These are phyloP conservation scores for Globodera rostochiensis DNA, from an alignment of 1,140 invertebrate genomes.

Conservation along the genomic window DNA sequence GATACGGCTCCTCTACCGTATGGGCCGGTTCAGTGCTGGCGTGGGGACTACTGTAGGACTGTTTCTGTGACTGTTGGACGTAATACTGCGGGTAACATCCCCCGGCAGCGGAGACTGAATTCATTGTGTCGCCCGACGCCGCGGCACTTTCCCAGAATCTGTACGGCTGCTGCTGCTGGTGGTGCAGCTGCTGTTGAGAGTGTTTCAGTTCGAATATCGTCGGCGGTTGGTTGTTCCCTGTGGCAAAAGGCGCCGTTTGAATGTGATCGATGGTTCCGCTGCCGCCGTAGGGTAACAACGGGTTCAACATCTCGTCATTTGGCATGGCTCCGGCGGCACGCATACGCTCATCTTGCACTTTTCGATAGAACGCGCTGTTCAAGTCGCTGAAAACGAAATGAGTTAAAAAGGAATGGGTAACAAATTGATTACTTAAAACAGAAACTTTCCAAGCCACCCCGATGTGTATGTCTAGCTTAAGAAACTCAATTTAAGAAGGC, in stretches of 20 bases:
- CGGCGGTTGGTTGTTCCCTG: too few species aligned
- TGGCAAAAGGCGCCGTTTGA: not conserved
- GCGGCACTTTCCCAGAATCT: not conserved
- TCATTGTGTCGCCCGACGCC: not conserved
- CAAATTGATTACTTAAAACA: too few species aligned
- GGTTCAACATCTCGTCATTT: conserved; percentile 31
- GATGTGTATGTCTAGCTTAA: too few species aligned
- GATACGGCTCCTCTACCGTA: conserved; percentile 40
- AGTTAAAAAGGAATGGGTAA: not conserved
- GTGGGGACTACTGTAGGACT: conserved; percentile 40
- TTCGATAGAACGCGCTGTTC: conserved; percentile 51
- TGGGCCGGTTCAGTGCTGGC: conserved; percentile 49
- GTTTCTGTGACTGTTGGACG: conserved; percentile 26
- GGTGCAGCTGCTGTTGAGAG: conserved; percentile 6
- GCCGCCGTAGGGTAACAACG: conserved; percentile 17
- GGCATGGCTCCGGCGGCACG: conserved; percentile 12
- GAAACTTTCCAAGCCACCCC: too few species aligned
- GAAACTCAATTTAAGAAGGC: too few species aligned
- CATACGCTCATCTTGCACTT: conserved; percentile 40
- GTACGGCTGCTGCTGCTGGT: conserved; percentile 22
- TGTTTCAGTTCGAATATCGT: conserved; percentile 7
- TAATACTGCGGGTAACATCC: not conserved
- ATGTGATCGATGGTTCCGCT: not conserved
- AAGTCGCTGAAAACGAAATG: conserved; percentile 40
- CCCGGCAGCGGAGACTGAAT: not conserved